Conservation (phyloP, 2,113 vertebrate genomes). For the Turnix velox region DNA sequence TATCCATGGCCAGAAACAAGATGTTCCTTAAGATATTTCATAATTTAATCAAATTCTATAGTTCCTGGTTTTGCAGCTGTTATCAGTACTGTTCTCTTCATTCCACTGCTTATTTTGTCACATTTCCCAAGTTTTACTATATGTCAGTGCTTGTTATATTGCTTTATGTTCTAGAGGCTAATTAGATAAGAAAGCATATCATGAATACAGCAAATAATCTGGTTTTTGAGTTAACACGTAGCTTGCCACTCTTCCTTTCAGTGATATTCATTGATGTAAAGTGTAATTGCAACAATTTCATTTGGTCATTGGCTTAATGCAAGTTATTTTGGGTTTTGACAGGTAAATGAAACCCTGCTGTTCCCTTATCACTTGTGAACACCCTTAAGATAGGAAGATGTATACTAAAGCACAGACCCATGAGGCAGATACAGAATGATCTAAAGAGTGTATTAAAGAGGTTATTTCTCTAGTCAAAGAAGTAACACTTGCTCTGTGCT, state of each 20-base stretch:
- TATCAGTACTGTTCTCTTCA: neutral
- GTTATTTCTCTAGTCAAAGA: neutral
- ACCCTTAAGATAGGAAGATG: neutral
- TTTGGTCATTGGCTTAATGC: neutral
- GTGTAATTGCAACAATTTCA: neutral
- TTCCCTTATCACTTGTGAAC: neutral
- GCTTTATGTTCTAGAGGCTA: neutral
- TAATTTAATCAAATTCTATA: neutral
- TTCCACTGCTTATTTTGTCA: constrained; percentile 30
- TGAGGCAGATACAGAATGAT: neutral
- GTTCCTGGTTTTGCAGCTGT: constrained; percentile 2
- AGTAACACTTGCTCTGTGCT: neutral
- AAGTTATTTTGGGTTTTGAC: neutral
- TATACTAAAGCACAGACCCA: neutral
- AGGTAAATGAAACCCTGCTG: neutral
- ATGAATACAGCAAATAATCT: neutral
- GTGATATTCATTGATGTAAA: neutral
- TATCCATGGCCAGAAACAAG: neutral
- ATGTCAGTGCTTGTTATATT: neutral
- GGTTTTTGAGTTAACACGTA: neutral
- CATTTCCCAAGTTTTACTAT: constrained; percentile 12
- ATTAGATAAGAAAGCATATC: neutral
- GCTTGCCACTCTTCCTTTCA: neutral
- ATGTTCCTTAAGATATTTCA: neutral
- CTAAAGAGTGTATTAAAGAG: neutral